Base-by-base conservation (phyloP, 2,113 vertebrate genomes). In the Petromus typicus region DNA sequence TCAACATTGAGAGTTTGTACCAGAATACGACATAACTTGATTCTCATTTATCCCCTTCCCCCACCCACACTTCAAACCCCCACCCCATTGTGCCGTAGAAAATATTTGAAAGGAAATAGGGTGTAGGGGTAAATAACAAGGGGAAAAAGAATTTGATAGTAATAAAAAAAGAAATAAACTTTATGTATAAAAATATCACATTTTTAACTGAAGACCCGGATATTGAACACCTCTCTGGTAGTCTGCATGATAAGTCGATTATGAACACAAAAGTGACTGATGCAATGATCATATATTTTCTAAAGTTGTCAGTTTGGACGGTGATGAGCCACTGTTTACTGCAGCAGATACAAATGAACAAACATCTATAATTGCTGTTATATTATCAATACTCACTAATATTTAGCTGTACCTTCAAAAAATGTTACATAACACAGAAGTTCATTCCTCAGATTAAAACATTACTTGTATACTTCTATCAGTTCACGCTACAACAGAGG, bases 361-460 rank as follows among this genome's bases (percentile, higher is more conserved):
- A 64, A 83, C 14, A 90, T 27, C 54, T 67, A 56, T 71, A 71
- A 45, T 71, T 76, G 67, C 71, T 69, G 57, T 17, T 2, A 6
- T 27, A 6, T 27, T 40, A 37, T 51, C 76, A 83, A 61, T 27
- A 78, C 59, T 11, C 8, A 30, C 20, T 91, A 83, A 96, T 94
- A 67, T 95, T 97, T 97, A 64, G 17, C 90, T 96, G 43, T 95
- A 86, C 93, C 92, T 90, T 95, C 90, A 91, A 71, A 95, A 94
- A 84, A 0, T n/a, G 75, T 81, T 51, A 83, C 8, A 18, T 57
- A 96, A 97, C 97, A 93, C 10, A 20, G 61, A 93, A 30, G 91
- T 97, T 94, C 48, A 96, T 96, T 97, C 97, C 86, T 96, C 90
- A 95, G 27, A 97, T 96, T 79, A 23, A 67, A 97, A 92, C 32